Evolutionary conservation across 2,888 invertebrate genomes (phyloP), one percentile per base, ranked within the genome.

Genomic region (Nomada ruficornis): DNA sequence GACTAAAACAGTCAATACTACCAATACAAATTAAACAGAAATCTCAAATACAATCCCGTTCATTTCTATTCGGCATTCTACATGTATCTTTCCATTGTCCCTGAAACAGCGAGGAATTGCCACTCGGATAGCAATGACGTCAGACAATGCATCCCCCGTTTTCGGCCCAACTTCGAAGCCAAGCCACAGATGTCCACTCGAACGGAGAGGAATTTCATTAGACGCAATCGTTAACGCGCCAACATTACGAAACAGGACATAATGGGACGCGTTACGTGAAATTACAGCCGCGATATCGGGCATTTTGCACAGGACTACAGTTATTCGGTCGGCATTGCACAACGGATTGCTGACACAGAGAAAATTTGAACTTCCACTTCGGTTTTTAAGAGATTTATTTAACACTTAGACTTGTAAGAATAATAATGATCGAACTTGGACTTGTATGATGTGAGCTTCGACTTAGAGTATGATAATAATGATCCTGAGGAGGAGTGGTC

Each of bases 171-270:
- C 52, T 13, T 42, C 18, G 20, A n/a, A 36, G 26, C 50, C 47
- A 26, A 52, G 68, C 26, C 63, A 62, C 67, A 36, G 57, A 69
- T 50, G 69, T 77, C 63, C 52, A 59, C 69, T 64, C 42, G 44
- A 52, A 68, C 54, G 54, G 50, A 57, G 62, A 55, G 78, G 78
- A 78, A 80, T 80, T 72, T 78, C 78, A 78, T 80, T 80, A 68
- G 72, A 47, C 44, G 55, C 15, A 47, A 68, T 69, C 79, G 67
- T 80, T 71, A 75, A 75, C 42, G 63, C 54, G 50, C 1, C 20
- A 36, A 50, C 44, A 71, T 82, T 54, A 68, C 63, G 63, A 60
- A 65, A 70, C 57, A 62, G 67, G 62, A 69, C 44, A 52, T 65
- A 80, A 77, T 72, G 80, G 76, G 47, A 47, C 9, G 68, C 20